Evolutionary conservation across 1,140 invertebrate species (phyloP), one percentile per base, ranked within the genome.

Genomic region (Branchinecta lindahli): DNA sequence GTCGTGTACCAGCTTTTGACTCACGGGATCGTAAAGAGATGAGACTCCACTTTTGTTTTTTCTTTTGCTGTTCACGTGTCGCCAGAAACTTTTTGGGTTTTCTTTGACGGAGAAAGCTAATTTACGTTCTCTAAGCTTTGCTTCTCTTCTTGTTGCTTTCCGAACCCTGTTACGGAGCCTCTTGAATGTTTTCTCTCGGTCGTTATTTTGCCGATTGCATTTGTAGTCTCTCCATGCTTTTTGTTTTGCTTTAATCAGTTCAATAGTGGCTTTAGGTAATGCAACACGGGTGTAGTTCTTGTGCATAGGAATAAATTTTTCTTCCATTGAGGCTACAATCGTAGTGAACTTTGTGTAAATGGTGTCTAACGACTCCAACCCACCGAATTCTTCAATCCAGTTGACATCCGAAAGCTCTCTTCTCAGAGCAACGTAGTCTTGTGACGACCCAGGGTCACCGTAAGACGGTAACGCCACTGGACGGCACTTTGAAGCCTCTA

Each of bases 121-220:
- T 67, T 44, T 44, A 67, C 45, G 8, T 67, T 67, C 66, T 67
- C 66, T 67, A 15, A 21, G n/a, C n/a, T n/a, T n/a, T n/a, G n/a
- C n/a, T n/a, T n/a, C 10, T 15, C 12, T 10, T 67, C 18, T 10
- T 44, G 66, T 67, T 15, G 66, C 66, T 67, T 67, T 10, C 10
- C 66, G 66, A 10, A 67, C 66, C 45, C 45, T 67, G 45, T 67
- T 20, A 8, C 66, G 66, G 12, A 67, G 45, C 10, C 66, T 10
- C 33, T 33, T 33, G 33, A 33, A 33, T 33, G 33, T 33, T 33
- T 33, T 33, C 33, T 33, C 33, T 33, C 33, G 45, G 18, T 21
- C 12, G 45, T 10, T 10, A 20, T 18, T 18, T 10, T 67, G 12
- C 8, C 18, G 33, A 20, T 67, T 67, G 33, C 12, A 67, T 20